Evolutionary conservation across 2,888 invertebrate species (phyloP).

Genomic region (Luperina nickerlii): DNA sequence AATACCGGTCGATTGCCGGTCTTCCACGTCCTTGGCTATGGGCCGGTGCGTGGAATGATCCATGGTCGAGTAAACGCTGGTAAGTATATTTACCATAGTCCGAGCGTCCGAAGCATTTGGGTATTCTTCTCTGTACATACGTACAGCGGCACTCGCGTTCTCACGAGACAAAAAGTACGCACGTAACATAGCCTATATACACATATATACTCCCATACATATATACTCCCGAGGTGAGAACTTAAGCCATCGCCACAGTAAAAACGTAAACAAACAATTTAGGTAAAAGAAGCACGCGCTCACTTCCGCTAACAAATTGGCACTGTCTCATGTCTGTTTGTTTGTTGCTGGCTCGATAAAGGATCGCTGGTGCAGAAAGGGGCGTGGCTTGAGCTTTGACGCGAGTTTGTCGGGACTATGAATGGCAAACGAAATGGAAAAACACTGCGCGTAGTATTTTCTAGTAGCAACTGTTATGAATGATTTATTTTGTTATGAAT

Average conservation of each 20-base stretch:
- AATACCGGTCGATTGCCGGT: not conserved
- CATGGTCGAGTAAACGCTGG: conserved; percentile 13
- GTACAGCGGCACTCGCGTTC: conserved; percentile 1
- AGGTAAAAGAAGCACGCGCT: not conserved
- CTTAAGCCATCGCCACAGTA: not conserved
- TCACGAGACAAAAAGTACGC: conserved; percentile 8
- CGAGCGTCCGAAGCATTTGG: conserved; percentile 6
- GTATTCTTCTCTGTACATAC: conserved; percentile 6
- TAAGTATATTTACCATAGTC: not conserved
- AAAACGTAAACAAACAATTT: too few relatives aligned
- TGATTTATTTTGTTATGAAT: not conserved
- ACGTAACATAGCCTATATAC: not conserved
- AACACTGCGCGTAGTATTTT: not conserved
- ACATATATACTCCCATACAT: too few relatives aligned
- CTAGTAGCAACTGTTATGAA: not conserved
- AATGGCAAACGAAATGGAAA: not conserved
- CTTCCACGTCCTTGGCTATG: conserved; percentile 5
- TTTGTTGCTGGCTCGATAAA: not conserved
- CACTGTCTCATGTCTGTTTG: not conserved
- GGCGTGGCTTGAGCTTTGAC: not conserved
- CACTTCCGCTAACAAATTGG: not conserved
- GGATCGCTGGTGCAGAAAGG: not conserved
- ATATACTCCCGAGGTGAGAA: not conserved
- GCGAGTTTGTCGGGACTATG: not conserved
- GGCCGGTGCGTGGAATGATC: conserved; percentile 1